Conservation (phyloP, 1,140 invertebrate genomes). For the Semibalanus balanoides region DNA sequence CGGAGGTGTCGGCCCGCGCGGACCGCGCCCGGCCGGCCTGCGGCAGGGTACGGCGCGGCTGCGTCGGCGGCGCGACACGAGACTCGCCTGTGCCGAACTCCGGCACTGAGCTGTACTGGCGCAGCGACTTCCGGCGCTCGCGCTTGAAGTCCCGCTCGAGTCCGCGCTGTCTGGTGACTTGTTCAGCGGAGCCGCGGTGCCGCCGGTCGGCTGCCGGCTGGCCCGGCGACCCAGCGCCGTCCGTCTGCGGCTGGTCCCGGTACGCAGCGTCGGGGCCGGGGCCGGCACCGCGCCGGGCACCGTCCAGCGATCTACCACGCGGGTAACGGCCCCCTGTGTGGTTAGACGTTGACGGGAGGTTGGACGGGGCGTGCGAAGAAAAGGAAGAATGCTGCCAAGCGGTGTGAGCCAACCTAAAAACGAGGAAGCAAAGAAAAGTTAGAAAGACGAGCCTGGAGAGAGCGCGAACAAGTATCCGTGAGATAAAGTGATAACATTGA, state of each 20-base stretch:
- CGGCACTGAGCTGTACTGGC: background rate
- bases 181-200: background rate
- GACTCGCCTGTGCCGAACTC: background rate
- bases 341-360: background rate
- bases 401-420: slow-evolving; percentile 3
- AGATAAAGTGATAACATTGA: background rate
- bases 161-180: background rate
- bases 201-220: background rate
- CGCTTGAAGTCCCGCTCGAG: background rate
- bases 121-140: background rate
- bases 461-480: background rate
- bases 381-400: slow-evolving; percentile 6
- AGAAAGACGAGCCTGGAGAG: background rate
- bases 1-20: no score
- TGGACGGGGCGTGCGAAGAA: slow-evolving; percentile 1
- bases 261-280: no score
- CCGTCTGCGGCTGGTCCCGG: no score
- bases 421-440: background rate
- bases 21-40: no score
- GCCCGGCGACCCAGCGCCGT: no score
- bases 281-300: no score
- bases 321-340: background rate
- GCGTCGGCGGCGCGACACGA: no score
- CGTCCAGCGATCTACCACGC: background rate
- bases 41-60: background rate